Base-by-base conservation (phyloP, 1,140 invertebrate species). In the Caenorhabditis briggsae region DNA sequence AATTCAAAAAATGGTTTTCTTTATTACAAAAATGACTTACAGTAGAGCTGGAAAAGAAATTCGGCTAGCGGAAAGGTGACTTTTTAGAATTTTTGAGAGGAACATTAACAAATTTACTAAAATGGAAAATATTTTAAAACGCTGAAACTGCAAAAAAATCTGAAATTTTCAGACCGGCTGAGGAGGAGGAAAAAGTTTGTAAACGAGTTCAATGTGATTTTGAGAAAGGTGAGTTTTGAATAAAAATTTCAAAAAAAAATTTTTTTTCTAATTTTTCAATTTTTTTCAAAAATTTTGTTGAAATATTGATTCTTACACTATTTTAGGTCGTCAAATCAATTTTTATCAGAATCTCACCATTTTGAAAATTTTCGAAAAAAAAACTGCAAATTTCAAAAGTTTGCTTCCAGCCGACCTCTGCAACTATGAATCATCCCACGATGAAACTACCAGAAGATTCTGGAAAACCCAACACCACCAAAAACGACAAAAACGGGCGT, bases 11-110 rank as follows among this genome's bases (percentile, higher is more conserved):
- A 2, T 50, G 12, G 48, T 6, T 7, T 50, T 50, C 48, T 61
- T 23, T 20, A 70, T 23, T 18, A 78, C n/a, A 53, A 50, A 48
- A 50, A 78, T 43, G n/a, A 23, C 46, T 78, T 78, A 48, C 70
- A 78, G 70, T 78, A 78, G 70, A 78, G 46, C 46, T 41, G 18
- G 23, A 9, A 78, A 78, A 78, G 46, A 78, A 50, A 78, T 78
- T 50, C 70, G 70, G 11, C 20, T 78, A 53, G 46, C 70, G 8
- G 70, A 78, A 46, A 78, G 70, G 70, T 78, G 70, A 78, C 46
- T 53, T 78, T 78, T 50, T 70, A 11, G 5, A 33, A 20, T 20
- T 58, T 58, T n/a, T 58, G 11, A 8, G n/a, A 58, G n/a, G n/a
- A 58, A 58, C 5, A 20, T 58, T 58, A n/a, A 14, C 5, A 8